Percentiles rank a stretch among this genome's conserved stretches.
Evolutionary conservation across 1,140 invertebrate species (phyloP).

Genomic region (Caerostris darwini): DNA sequence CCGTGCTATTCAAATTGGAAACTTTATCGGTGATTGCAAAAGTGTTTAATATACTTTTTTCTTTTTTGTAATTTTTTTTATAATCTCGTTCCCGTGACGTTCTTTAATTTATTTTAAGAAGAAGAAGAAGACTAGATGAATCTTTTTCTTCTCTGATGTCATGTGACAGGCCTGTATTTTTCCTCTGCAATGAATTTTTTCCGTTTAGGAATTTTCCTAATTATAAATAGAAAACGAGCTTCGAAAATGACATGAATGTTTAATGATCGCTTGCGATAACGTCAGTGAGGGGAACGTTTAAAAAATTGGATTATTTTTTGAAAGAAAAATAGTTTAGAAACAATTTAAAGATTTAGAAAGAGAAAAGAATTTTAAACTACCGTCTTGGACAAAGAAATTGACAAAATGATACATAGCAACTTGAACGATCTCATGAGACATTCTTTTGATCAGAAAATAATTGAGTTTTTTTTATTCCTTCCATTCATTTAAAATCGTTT

Average conservation of each 20-base stretch:
- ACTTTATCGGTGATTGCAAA: slow-evolving; percentile 8
- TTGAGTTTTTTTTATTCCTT: no score
- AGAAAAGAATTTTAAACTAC: background rate
- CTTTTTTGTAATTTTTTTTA: background rate
- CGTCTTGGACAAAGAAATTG: background rate
- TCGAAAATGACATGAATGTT: slow-evolving; percentile 1
- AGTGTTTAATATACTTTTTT: background rate
- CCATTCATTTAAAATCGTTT: no score
- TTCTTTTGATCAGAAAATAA: no score
- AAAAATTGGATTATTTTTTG: slow-evolving; percentile 7
- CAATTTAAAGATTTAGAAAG: background rate
- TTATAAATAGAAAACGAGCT: slow-evolving; percentile 30
- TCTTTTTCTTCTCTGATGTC: background rate
- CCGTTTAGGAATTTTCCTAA: background rate
- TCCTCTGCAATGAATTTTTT: background rate
- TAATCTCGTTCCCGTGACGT: background rate
- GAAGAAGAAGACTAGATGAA: background rate
- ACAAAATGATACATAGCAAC: background rate
- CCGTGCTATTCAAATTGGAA: slow-evolving; percentile 57
- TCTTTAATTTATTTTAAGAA: slow-evolving; percentile 20
- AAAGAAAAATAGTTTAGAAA: background rate
- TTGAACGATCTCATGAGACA: no score
- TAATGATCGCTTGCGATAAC: background rate
- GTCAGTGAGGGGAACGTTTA: background rate
- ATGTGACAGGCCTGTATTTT: background rate